Conservation (phyloP, 2,888 invertebrate species). For the Troides aeacus region DNA sequence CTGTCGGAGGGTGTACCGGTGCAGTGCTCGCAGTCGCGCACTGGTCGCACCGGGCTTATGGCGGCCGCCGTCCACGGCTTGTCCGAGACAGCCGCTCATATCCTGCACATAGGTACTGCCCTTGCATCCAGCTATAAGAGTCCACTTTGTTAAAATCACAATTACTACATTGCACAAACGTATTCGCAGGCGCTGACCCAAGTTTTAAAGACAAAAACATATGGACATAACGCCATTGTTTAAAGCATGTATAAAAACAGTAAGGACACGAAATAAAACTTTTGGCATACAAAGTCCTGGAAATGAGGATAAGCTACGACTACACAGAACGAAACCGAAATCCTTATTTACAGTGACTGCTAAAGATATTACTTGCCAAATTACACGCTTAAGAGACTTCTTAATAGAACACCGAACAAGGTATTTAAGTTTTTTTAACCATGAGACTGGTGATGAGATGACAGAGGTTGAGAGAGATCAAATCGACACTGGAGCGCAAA, state of each 20-base stretch:
- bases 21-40: constrained; percentile 88
- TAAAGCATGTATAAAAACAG: constrained; percentile 90
- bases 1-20: constrained; percentile 88
- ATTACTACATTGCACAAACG: background rate
- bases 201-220: constrained; percentile 57
- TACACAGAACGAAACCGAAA: constrained; percentile 73
- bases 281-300: constrained; percentile 77
- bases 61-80: constrained; percentile 88
- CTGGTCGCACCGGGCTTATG: constrained; percentile 86
- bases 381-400: constrained; percentile 89
- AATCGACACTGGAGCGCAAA: too few species aligned
- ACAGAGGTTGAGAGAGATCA: too few species aligned
- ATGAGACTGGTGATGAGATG: too few species aligned
- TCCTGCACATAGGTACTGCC: constrained; percentile 82
- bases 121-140: background rate
- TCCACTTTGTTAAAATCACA: background rate
- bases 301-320: constrained; percentile 74
- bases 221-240: constrained; percentile 93
- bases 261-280: constrained; percentile 87
- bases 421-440: constrained; percentile 90
- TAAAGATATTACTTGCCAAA: constrained; percentile 88
- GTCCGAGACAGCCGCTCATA: constrained; percentile 82
- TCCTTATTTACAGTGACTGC: constrained; percentile 85
- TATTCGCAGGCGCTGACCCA: constrained; percentile 77
- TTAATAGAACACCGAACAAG: constrained; percentile 90